Percentiles rank a stretch among this genome's conserved stretches.
Evolutionary conservation across 1,140 invertebrate genomes (phyloP).

Genomic region (Amphibalanus amphitrite): DNA sequence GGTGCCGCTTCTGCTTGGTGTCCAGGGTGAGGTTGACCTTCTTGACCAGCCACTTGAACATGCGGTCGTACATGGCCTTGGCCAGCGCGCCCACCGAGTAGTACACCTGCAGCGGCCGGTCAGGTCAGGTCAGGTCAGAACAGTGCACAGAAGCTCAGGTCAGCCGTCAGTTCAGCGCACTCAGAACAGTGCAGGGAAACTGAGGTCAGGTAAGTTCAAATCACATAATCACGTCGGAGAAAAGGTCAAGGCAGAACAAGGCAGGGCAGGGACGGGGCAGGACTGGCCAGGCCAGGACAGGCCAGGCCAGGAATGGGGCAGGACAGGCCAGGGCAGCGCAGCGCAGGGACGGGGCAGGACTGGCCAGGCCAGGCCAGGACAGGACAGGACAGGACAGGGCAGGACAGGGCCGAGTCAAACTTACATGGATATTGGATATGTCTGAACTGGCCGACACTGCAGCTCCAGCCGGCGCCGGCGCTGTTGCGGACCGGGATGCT

Average conservation of each 20-base stretch:
- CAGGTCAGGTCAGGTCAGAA: conserved; percentile 19
- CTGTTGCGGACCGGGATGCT: too few relatives aligned
- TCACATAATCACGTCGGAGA: conserved; percentile 14
- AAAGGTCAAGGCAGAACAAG: conserved; percentile 11
- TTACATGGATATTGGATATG: too few relatives aligned
- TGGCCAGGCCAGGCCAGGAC: too few relatives aligned
- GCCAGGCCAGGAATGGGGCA: too few relatives aligned
- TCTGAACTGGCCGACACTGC: too few relatives aligned
- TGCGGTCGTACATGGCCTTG: conserved; percentile 40
- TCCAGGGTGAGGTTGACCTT: conserved; percentile 42
- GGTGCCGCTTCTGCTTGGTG: conserved; percentile 35
- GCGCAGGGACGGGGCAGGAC: too few relatives aligned
- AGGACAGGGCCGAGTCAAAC: not conserved
- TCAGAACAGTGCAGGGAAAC: not conserved
- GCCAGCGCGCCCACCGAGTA: conserved; percentile 37
- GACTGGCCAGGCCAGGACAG: too few relatives aligned
- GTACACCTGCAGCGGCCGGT: conserved; percentile 25
- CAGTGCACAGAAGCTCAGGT: not conserved
- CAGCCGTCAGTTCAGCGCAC: conserved; percentile 7
- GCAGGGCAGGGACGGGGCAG: not conserved
- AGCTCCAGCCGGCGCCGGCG: too few relatives aligned
- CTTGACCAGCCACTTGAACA: conserved; percentile 37
- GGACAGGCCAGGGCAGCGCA: too few relatives aligned
- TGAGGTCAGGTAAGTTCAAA: conserved; percentile 7
- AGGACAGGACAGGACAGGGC: not conserved